Evolutionary conservation across 2,797 vertebrate genomes (phyloP), one percentile per base, ranked within the genome.

Genomic region (Microctenopoma steveboyesi): DNA sequence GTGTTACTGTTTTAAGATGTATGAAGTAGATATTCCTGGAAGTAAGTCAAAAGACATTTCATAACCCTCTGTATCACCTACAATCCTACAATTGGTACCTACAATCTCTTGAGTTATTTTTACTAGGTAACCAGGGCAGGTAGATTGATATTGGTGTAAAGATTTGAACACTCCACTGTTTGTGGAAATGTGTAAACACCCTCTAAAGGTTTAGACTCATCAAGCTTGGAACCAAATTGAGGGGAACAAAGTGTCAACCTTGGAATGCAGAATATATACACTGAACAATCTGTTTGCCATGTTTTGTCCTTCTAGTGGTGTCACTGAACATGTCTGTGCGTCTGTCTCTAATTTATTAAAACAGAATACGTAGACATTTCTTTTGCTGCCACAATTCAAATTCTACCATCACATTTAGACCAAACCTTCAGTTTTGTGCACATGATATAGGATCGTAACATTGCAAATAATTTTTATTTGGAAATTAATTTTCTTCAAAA

Each of bases 131-230:
- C 49, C 35, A 7, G 18, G 40, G 40, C 64, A 62, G 65, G 63
- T 71, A 46, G 56, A 67, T 60, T 62, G 42, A 74, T 72, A 42
- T 49, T 46, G 64, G 47, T 75, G 61, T 67, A 81, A 86, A 86
- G 72, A 81, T 55, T 74, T 66, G 40, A 72, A 78, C 62, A 15
- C 45, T 59, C 3, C 2, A 18, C 53, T 61, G 45, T 64, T 74
- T 68, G 73, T 78, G 72, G 72, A 78, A 70, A 76, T 52, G 46
- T 72, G 54, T 79, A 81, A 83, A 82, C 72, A 73, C 55, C 42
- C 62, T 73, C 39, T 14, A 39, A 57, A 25, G 33, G 28, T 55
- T 77, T 74, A 40, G 45, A 72, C 5, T 15, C 43, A 35, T 72
- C 47, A 60, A 63, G 61, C 25, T 51, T 52, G 35, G 55, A 69